Conservation (phyloP, 1,140 invertebrate genomes). For the Papilio helenus region DNA sequence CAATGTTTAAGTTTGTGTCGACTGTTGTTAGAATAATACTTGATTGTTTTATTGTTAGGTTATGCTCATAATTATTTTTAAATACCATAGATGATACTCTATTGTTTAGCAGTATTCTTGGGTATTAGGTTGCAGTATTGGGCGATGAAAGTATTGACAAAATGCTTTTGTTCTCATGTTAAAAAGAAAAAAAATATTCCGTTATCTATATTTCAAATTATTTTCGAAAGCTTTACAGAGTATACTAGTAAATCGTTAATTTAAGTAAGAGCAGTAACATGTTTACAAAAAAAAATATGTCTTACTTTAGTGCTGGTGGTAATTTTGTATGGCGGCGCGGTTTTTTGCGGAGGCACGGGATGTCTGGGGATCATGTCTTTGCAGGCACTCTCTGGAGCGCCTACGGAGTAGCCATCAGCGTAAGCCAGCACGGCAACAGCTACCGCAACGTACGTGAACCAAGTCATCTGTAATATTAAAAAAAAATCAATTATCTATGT, state of each 20-base stretch:
- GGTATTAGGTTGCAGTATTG: too few species aligned
- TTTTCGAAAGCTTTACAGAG: too few species aligned
- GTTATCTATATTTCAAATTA: too few species aligned
- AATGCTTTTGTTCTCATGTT: too few species aligned
- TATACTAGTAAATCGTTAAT: too few species aligned
- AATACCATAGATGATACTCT: background rate
- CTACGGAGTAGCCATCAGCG: slow-evolving; percentile 70
- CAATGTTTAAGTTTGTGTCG: background rate
- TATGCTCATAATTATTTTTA: background rate
- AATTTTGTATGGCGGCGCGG: slow-evolving; percentile 77
- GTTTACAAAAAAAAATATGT: background rate
- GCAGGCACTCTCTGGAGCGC: slow-evolving; percentile 81
- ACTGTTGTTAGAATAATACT: background rate
- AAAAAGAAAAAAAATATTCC: too few species aligned
- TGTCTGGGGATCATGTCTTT: slow-evolving; percentile 82
- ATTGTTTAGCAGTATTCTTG: too few species aligned
- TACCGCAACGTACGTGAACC: slow-evolving; percentile 54
- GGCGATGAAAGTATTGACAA: too few species aligned
- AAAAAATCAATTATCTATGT: slow-evolving; percentile 19
- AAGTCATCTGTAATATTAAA: slow-evolving; percentile 55
- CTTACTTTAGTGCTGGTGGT: slow-evolving; percentile 72
- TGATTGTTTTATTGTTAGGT: background rate
- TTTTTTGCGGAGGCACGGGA: slow-evolving; percentile 70
- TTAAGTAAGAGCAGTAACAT: too few species aligned
- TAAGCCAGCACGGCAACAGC: slow-evolving; percentile 55